Percentiles rank a stretch among this genome's conserved stretches.
These are phyloP conservation scores for Caenorhabditis latens DNA, from an alignment of 1,140 invertebrate species.

Conservation along the genomic window DNA sequence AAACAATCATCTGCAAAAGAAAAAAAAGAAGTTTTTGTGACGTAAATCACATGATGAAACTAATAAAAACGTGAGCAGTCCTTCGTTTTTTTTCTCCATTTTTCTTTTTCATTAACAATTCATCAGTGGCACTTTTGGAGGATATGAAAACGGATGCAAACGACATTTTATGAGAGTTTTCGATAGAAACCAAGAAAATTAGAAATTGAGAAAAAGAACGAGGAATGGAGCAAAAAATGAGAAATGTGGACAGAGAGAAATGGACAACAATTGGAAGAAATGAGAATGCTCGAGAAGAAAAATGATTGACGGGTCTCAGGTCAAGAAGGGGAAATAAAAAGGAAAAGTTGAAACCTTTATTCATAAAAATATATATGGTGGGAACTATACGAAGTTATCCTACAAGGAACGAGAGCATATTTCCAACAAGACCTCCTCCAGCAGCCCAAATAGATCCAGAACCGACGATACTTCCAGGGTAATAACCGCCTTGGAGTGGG, in stretches of 20 bases:
- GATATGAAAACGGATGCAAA: constrained; percentile 1
- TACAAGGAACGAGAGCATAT: constrained; percentile 36
- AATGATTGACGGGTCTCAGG: constrained; percentile 28
- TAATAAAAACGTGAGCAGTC: constrained; percentile 36
- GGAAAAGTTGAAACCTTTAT: constrained; percentile 41
- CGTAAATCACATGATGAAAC: constrained; percentile 17
- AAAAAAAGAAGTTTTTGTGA: neutral
- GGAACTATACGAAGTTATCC: constrained; percentile 18
- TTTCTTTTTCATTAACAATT: constrained; percentile 10
- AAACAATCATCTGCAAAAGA: neutral
- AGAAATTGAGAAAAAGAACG: constrained; percentile 6
- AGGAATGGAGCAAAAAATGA: neutral
- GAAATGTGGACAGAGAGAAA: neutral
- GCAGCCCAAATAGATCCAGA: constrained; percentile 57
- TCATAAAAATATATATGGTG: constrained; percentile 1
- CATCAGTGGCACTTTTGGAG: neutral
- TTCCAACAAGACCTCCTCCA: constrained; percentile 54
- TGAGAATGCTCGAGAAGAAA: neutral
- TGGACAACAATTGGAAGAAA: neutral
- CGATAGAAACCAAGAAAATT: constrained; percentile 3
- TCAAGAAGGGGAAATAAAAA: neutral
- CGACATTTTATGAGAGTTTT: constrained; percentile 26
- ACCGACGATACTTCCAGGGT: constrained; percentile 24
- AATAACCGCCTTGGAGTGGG: constrained; percentile 10
- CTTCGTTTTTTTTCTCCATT: neutral